Evolutionary conservation across 2,888 invertebrate species (phyloP).

Genomic region (Mystacides longicornis): DNA sequence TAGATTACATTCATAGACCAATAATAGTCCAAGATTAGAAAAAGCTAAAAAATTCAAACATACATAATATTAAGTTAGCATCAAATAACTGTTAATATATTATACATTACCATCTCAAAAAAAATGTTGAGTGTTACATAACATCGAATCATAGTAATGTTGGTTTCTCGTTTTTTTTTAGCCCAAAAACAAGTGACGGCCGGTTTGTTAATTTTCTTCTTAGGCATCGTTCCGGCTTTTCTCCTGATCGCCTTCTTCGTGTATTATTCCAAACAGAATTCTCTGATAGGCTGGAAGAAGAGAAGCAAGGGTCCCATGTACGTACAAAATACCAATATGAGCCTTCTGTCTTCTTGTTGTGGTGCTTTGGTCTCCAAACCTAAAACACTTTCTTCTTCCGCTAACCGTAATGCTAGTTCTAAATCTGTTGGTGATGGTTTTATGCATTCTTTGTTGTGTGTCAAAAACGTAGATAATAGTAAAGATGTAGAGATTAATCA

Average conservation of each 20-base stretch:
- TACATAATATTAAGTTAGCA: no score
- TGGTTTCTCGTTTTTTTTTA: no score
- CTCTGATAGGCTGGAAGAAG: slow-evolving; percentile 46
- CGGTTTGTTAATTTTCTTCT: slow-evolving; percentile 79
- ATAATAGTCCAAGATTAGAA: no score
- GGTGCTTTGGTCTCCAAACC: background rate
- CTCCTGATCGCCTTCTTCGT: slow-evolving; percentile 59
- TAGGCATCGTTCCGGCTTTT: slow-evolving; percentile 72
- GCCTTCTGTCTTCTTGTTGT: background rate
- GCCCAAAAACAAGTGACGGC: slow-evolving; percentile 71
- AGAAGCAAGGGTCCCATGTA: slow-evolving; percentile 40
- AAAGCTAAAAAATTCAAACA: no score
- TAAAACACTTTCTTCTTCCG: background rate
- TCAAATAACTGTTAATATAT: no score
- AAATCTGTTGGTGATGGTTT: slow-evolving; percentile 10
- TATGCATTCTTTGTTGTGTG: slow-evolving; percentile 1
- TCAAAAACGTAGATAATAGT: background rate
- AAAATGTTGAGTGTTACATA: no score
- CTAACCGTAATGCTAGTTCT: slow-evolving; percentile 2
- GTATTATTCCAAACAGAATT: slow-evolving; percentile 70
- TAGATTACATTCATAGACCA: no score
- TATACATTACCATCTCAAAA: no score
- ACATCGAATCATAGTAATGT: no score
- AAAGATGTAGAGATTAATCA: background rate
- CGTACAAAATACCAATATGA: slow-evolving; percentile 32